phyloP scores from a whole-genome alignment of 2,113 vertebrate species.

The Tricholaema leucomelas region DNA sequence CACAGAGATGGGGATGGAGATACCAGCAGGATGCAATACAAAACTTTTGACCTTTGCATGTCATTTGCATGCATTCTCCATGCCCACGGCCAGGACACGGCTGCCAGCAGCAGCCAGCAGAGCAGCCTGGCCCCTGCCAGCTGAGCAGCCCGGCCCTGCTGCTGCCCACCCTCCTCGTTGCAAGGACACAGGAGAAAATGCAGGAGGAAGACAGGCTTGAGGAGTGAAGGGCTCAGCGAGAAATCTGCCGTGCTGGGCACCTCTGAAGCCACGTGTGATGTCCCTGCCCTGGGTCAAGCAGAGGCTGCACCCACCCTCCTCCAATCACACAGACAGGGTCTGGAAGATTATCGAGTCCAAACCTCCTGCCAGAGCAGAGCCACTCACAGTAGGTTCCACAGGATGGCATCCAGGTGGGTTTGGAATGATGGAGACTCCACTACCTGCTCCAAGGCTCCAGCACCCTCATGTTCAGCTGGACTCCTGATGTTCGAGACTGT shows the following conservation, averaged over 20 bases:
- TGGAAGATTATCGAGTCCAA: too few species aligned
- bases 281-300: background rate
- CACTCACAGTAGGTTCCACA: too few species aligned
- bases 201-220: background rate
- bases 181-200: background rate
- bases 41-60: background rate
- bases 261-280: background rate
- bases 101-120: background rate
- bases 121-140: background rate
- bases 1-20: rapidly evolving
- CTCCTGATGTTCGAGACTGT: too few species aligned
- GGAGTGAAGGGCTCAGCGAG: background rate
- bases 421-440: too few species aligned
- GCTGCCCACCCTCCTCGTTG: background rate
- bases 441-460: too few species aligned
- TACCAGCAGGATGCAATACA: background rate
- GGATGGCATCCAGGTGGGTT: too few species aligned
- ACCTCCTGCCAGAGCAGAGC: too few species aligned
- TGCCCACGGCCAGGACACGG: rapidly evolving
- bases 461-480: too few species aligned
- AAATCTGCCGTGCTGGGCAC: background rate
- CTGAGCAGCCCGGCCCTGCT: too few species aligned
- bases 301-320: background rate
- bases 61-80: rapidly evolving
- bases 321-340: too few species aligned